Base-by-base conservation (phyloP, 2,113 vertebrate genomes). In the Pelecanoides urinatrix region DNA sequence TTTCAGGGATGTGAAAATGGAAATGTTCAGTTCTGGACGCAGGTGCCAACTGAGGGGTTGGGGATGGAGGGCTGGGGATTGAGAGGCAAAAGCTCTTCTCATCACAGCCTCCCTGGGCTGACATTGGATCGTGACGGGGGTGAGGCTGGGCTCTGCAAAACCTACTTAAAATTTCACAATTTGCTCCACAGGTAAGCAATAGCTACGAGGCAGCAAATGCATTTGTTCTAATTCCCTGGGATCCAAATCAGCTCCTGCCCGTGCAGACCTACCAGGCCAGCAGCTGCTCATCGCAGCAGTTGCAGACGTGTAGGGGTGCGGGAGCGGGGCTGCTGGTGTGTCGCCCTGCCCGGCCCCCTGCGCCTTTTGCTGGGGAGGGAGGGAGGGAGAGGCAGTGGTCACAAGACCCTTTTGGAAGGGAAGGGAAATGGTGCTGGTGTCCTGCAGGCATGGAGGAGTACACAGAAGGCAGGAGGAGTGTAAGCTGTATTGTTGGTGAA, bases 1-100 rank as follows among this genome's bases (percentile, higher is more conserved):
- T 88, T 90, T 73, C 86, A 59, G 80, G 67, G 47, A 72, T 79
- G 84, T 82, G 92, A 77, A 94, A 86, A 96, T 68, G 20, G 52
- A 72, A 90, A 42, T 18, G 18, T 42, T 91, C 15, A 2, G 9
- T 70, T 97, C 65, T 74, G 66, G 77, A 45, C 3, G 2, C 32
- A 36, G 25, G 15, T 81, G 50, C 29, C 62, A 62, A 34, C 36
- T 3, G 7, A 17, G 44, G 13, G 4, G 4, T n/a, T 66, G 47
- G 53, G 38, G 47, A 16, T 32, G 25, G 50, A 68, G 67, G 53
- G 21, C 44, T 94, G 42, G 4, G 16, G 11, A 81, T 76, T 52
- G 66, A 75, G 73, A 80, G 47, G 10, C 16, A 42, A 72, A 67
- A 87, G 36, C 10, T 52, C 7, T 68, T 75, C 40, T 55, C 8